Base-by-base conservation (phyloP, 1,140 invertebrate genomes). In the Pseudomyrmex cubaensis region DNA sequence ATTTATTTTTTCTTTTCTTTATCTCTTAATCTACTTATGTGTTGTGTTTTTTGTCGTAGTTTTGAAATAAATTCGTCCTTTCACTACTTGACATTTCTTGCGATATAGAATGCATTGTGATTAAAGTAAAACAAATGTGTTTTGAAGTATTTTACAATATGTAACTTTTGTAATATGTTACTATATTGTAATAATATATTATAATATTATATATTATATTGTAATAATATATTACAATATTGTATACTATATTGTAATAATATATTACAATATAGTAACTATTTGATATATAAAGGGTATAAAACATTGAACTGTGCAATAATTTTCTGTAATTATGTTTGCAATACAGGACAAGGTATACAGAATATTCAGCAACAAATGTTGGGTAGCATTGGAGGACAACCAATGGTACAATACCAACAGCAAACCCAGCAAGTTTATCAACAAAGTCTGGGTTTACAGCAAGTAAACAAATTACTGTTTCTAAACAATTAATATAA, bases 381-480 rank as follows among this genome's bases (percentile, higher is more conserved):
- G 91, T 90, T 96, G 89, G 95, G 94, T n/a, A 93, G 92, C 15
- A 95, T 96, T 69, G 95, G 94, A 44, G 94, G 94, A 12, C 93
- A 95, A 85, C 95, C 94, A 22, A 95, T 95, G 94, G 95, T 96
- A 54, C 95, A 95, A 66, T 96, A 95, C 89, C 95, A 95, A 85
- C 95, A 95, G 82, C 93, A 94, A 78, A 94, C 94, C 56, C 95
- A 95, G 83, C 95, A 95, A 90, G 95, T 96, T 13, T 96, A 95
- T 86, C 95, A 95, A 85, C 95, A 95, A 77, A 95, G 95, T 70
- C 91, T 95, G 83, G 94, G 94, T 9, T 90, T 95, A 63, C 95
- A 95, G 85, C 95, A 95, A 85, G 93, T 94, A 35, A 84, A 87
- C 20, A 63, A 17, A 54, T 48, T 15, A 12, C 2, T 15, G 7